A percentile compares a stretch with the other conserved stretches of the same genome.
Conservation (phyloP, 2,888 invertebrate genomes). For the Sipha maydis region DNA sequence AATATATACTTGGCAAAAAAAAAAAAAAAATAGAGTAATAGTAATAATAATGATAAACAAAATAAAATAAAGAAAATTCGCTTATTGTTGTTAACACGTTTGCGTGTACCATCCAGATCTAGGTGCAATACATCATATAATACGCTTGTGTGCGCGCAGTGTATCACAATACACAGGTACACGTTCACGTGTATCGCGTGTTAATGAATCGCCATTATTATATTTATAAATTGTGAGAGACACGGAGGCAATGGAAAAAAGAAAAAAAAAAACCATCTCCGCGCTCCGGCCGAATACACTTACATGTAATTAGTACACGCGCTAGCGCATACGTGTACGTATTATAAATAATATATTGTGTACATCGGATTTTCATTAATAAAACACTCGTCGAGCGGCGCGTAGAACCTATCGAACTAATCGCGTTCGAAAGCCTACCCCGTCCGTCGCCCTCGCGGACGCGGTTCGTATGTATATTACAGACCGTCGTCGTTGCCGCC, state of each 20-base stretch:
- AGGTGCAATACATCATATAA: not conserved
- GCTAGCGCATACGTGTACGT: too few relatives aligned
- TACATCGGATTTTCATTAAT: conserved; percentile 57
- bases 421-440: conserved; percentile 37
- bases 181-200: not conserved
- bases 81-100: conserved; percentile 18
- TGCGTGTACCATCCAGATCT: too few relatives aligned
- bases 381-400: conserved; percentile 32
- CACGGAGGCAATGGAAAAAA: not conserved
- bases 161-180: not conserved
- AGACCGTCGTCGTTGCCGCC: conserved; percentile 13
- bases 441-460: not conserved
- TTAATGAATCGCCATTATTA: conserved; percentile 56
- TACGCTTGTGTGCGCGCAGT: not conserved
- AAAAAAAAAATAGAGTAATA: too few relatives aligned
- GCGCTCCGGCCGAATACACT: not conserved
- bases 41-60: not conserved
- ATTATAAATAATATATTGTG: not conserved
- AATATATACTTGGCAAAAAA: not conserved
- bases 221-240: not conserved
- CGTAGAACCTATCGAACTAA: conserved; percentile 45
- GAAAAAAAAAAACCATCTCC: not conserved
- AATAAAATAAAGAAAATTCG: conserved; percentile 32
- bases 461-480: not conserved
- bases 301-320: not conserved